Base-by-base conservation (phyloP, 1,140 invertebrate species). In the Potamilus streckersoni region DNA sequence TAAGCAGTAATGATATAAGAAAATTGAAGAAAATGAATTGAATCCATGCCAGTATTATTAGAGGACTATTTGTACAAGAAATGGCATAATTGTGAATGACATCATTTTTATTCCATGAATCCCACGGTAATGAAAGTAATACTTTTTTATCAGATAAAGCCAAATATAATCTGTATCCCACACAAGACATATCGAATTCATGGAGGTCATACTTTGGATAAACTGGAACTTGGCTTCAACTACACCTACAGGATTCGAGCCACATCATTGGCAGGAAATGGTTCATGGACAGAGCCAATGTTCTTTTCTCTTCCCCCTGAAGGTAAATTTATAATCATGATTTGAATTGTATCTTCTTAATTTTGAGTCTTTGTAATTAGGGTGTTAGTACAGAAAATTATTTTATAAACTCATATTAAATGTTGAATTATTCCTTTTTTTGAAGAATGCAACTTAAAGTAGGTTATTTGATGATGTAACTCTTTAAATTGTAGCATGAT, bases 171-270 rank as follows among this genome's bases (percentile, higher is more conserved):
- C 12, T 95, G 93, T 83, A 92, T 94, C 15, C 92, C 93, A 90
- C 85, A 90, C 49, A 84, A 87, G 23, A 80, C 90, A 55, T 93
- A 91, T 79, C 79, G 82, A 13, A 83, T 88, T 58, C 73, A 77
- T n/a, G 85, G 83, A n/a, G 86, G 88, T 15, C 80, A 84, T 57
- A 79, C 67, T 31, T 67, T 84, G 1, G 71, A 83, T 16, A 82
- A 83, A n/a, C 77, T 98, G 0, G 85, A 90, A n/a, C 91, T 95
- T 71, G 97, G 97, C 5, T 49, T 49, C 38, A 96, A 95, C 89
- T 98, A 98, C 88, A 95, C 93, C 31, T 83, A 96, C 17, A 91
- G 92, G 70, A 91, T 98, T 0, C 92, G 93, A 58, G 95, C 96
- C 19, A 93, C 93, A 38, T 96, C 96, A 5, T 89, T 97, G 63